These are phyloP conservation scores for Sebastes melanostomus DNA, from an alignment of 2,797 vertebrate species.

Conservation along the genomic window DNA sequence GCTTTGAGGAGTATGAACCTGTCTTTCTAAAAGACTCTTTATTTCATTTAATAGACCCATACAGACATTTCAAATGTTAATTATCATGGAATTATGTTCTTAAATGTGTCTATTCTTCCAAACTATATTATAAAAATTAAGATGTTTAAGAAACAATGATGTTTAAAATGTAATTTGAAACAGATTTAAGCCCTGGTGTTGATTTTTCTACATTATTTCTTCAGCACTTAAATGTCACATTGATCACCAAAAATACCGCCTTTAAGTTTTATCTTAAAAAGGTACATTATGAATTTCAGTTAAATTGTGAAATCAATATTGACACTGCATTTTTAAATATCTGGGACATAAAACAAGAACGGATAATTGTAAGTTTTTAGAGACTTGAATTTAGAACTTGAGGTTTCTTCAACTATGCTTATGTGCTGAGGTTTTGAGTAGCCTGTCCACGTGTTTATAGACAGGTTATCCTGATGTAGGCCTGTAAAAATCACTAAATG, in stretches of 20 bases:
- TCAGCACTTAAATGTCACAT: background rate
- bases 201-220: background rate
- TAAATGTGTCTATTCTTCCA: background rate
- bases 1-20: background rate
- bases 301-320: background rate
- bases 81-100: background rate
- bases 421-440: background rate
- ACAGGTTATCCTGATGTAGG: background rate
- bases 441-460: background rate
- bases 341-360: background rate
- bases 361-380: too few relatives aligned
- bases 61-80: background rate
- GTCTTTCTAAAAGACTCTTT: background rate
- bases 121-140: background rate
- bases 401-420: background rate
- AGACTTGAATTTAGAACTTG: background rate
- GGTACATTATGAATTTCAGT: background rate
- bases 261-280: background rate
- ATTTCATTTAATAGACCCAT: background rate
- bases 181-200: background rate
- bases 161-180: background rate
- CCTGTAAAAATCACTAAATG: background rate
- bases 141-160: background rate
- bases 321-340: background rate
- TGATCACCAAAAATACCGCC: accelerated